A percentile compares a stretch with the other conserved stretches of the same genome.
Conservation (phyloP, 2,888 invertebrate genomes). For the Lamproptera curius region DNA sequence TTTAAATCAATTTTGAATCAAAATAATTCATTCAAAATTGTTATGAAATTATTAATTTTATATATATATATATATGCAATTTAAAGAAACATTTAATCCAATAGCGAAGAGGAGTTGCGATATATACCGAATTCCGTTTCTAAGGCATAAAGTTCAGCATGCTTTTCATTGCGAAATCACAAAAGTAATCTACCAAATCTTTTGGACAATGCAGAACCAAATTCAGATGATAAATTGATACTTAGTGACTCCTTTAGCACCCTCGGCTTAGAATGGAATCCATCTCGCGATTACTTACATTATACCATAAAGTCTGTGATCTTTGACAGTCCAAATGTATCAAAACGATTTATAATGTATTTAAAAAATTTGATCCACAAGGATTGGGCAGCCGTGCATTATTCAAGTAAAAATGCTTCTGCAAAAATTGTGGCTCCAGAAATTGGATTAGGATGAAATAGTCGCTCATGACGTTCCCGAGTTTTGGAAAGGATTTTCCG, state of each 20-base stretch:
- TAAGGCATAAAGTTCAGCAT: neutral
- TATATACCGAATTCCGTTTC: too few species aligned
- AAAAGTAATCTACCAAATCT: neutral
- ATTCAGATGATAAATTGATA: too few species aligned
- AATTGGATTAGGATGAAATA: constrained; percentile 27
- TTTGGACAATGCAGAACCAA: too few species aligned
- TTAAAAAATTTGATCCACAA: constrained; percentile 28
- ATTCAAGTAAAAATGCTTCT: constrained; percentile 24
- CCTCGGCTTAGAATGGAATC: neutral
- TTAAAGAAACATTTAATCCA: too few species aligned
- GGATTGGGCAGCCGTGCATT: constrained; percentile 24
- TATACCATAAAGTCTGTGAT: neutral
- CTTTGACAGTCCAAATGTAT: neutral
- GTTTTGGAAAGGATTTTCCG: constrained; percentile 25
- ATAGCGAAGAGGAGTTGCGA: too few species aligned
- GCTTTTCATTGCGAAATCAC: neutral
- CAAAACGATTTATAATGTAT: constrained; percentile 25
- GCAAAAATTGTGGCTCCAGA: constrained; percentile 18
- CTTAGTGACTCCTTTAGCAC: neutral
- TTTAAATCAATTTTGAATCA: too few species aligned
- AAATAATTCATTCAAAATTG: too few species aligned
- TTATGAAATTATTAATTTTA: too few species aligned
- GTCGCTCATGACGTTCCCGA: constrained; percentile 24
- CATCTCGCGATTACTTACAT: neutral
- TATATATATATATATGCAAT: too few species aligned